Base-by-base conservation (phyloP, 1,140 invertebrate genomes). In the Galendromus occidentalis region DNA sequence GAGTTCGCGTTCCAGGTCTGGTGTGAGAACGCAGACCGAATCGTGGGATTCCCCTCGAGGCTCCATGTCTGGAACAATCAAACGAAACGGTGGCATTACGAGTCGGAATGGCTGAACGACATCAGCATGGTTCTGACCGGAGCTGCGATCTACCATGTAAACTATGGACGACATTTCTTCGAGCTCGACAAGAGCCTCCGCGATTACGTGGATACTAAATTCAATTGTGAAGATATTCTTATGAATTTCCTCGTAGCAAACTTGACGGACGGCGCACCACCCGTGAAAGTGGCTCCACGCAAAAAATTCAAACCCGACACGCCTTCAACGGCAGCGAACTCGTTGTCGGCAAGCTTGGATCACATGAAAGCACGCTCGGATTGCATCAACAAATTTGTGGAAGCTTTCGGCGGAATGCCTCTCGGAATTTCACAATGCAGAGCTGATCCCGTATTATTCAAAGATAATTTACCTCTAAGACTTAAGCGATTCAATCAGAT, bases 201-300 rank as follows among this genome's bases (percentile, higher is more conserved):
- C 64, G 78, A 83, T 45, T 91, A 86, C 86, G 88, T 93, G 0
- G 88, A 93, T 72, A 82, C 86, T 18, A 84, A 87, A 71, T 92
- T 92, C 86, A 94, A 94, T 75, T 93, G 90, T 74, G 90, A 93
- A 76, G 90, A 93, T 71, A 91, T 93, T 70, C 89, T 88, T 0
- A 92, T 93, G 87, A 93, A 93, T 75, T 93, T 93, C 76, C 78
- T 93, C 1, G 85, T 93, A 12, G 84, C 88, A 1, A 91, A 92
- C 74, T 76, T 86, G n/a, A 92, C 88, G 1, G 25, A 33, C 51
- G 85, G 86, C 67, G 93, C 94, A 79, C 84, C 90, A 20, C 91
- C 91, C 0, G 91, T 96, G 51, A 95, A 96, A 79, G 88, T 95
- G n/a, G 86, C 90, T 1, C 91, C 91, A 0, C 81, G 91, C n/a